Percentiles rank a stretch among this genome's conserved stretches.
Conservation (phyloP, 2,797 vertebrate species). For the Scolopax rusticola region DNA sequence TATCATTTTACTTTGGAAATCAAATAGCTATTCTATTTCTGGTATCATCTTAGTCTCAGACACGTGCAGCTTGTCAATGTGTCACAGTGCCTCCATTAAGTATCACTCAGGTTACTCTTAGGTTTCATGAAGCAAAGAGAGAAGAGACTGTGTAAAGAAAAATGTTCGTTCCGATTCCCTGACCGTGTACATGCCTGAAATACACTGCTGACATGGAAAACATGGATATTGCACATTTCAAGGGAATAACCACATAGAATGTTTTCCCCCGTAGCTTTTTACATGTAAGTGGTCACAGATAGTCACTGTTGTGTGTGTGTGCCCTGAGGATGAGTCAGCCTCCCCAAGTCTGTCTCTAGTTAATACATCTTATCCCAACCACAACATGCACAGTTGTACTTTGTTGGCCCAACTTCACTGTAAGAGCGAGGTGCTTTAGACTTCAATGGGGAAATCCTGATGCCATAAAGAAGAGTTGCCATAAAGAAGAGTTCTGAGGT, state of each 20-base stretch:
- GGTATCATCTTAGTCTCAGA: background rate
- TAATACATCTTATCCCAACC: background rate
- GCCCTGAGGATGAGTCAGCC: background rate
- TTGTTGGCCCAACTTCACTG: background rate
- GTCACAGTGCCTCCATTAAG: background rate
- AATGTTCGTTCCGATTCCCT: background rate
- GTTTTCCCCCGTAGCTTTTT: background rate
- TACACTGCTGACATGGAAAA: background rate
- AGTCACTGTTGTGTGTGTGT: background rate
- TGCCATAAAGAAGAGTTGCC: background rate
- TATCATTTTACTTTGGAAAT: background rate
- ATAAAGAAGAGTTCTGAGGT: background rate
- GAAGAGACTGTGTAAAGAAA: background rate
- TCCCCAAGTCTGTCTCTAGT: background rate
- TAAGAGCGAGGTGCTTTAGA: background rate
- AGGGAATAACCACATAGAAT: background rate
- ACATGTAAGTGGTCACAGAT: background rate
- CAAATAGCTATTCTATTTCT: background rate
- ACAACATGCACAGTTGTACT: background rate
- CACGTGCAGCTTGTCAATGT: background rate
- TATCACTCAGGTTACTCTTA: background rate
- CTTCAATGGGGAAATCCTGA: background rate
- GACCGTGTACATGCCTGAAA: background rate
- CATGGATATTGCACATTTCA: background rate
- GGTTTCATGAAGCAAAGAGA: background rate